Percentiles rank a stretch among this genome's conserved stretches.
Conservation (phyloP, 2,113 vertebrate genomes). For the Lathamus discolor region DNA sequence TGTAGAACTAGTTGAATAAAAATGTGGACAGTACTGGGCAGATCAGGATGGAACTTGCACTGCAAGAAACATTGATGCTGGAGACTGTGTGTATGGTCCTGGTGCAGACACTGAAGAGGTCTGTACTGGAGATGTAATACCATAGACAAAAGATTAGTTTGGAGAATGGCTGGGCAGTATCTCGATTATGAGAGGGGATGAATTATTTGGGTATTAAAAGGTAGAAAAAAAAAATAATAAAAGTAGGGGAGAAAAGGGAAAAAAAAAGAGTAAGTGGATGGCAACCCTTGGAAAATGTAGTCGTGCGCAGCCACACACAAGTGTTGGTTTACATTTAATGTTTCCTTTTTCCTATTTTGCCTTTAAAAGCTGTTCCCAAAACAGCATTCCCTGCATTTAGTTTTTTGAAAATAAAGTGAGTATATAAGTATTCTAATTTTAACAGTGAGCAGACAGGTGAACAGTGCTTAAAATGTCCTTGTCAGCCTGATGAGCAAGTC, state of each 20-base stretch:
- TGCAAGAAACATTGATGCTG: neutral
- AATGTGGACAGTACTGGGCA: neutral
- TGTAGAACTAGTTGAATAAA: neutral
- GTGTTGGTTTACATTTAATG: neutral
- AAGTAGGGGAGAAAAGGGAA: fast-evolving
- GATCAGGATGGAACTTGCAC: neutral
- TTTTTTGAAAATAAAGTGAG: neutral
- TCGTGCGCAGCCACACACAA: neutral
- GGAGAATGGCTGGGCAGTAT: neutral
- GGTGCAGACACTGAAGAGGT: neutral
- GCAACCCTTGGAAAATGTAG: neutral
- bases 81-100: neutral
- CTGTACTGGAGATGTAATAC: neutral
- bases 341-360: neutral
- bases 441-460: neutral
- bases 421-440: neutral
- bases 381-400: neutral
- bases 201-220: neutral
- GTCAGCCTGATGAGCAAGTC: neutral
- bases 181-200: neutral
- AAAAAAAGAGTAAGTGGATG: neutral
- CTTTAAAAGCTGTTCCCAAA: neutral
- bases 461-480: neutral
- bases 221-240: neutral
- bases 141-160: neutral